A percentile compares a stretch with the other conserved stretches of the same genome.
phyloP scores from a whole-genome alignment of 2,797 vertebrate genomes.

The Eidolon dupreanum region DNA sequence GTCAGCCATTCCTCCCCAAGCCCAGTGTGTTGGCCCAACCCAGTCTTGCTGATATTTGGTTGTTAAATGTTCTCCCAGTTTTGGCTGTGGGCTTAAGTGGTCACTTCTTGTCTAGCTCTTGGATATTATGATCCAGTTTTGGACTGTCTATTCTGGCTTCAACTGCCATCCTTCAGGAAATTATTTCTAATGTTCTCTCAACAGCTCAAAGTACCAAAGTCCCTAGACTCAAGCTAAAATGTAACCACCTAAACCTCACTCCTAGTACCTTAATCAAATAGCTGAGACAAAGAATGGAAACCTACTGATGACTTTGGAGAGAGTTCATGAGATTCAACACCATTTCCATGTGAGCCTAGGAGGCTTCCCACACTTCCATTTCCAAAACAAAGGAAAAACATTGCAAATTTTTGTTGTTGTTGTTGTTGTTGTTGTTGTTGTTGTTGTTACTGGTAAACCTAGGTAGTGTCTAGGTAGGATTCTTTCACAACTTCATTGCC shows the following conservation, averaged over 20 bases:
- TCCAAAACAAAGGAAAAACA: neutral
- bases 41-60: neutral
- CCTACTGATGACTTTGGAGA: neutral
- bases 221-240: neutral
- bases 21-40: neutral
- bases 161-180: neutral
- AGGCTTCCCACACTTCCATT: neutral
- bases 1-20: neutral
- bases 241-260: neutral
- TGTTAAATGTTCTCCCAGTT: neutral
- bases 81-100: neutral
- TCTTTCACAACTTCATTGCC: neutral
- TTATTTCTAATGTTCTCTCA: neutral
- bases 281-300: neutral
- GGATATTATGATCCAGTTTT: neutral
- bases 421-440: too few relatives aligned
- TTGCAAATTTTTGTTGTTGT: neutral
- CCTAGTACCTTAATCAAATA: neutral
- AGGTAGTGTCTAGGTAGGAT: neutral
- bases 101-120: neutral
- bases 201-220: neutral
- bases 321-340: neutral
- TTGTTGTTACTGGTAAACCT: neutral
- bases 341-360: accelerated
- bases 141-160: neutral